Percentiles rank a stretch among this genome's conserved stretches.
phyloP scores from a whole-genome alignment of 1,140 invertebrate genomes.

The Euwallacea similis region DNA sequence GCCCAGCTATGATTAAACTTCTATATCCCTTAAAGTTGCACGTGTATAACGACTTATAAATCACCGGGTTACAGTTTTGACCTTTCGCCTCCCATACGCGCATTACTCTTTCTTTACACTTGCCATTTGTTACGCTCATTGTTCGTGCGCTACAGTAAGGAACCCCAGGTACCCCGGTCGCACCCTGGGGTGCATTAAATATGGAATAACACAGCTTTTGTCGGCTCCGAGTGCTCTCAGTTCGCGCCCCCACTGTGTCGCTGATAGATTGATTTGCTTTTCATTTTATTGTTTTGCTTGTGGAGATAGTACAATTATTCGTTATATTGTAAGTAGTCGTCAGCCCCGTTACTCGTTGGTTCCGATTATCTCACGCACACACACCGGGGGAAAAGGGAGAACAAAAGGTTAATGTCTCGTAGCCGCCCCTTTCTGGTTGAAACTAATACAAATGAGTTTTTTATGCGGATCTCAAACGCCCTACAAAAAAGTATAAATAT shows the following conservation, averaged over 20 bases:
- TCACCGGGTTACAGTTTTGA: slow-evolving; percentile 2
- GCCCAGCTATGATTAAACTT: no score
- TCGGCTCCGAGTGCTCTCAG: slow-evolving; percentile 39
- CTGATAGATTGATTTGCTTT: slow-evolving; percentile 50
- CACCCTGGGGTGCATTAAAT: slow-evolving; percentile 44
- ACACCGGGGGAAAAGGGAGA: no score
- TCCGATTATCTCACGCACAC: no score
- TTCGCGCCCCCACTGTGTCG: slow-evolving; percentile 44
- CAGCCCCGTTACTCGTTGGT: no score
- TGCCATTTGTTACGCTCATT: slow-evolving; percentile 33
- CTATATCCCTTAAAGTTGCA: no score
- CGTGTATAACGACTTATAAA: not conserved
- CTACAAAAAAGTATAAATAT: slow-evolving; percentile 20
- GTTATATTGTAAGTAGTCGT: not conserved
- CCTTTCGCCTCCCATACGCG: slow-evolving; percentile 13
- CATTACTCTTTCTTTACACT: slow-evolving; percentile 35
- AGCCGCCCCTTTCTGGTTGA: slow-evolving; percentile 12
- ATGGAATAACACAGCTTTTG: slow-evolving; percentile 49
- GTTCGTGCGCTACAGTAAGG: slow-evolving; percentile 25
- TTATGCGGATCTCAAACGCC: slow-evolving; percentile 2
- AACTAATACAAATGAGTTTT: slow-evolving; percentile 13
- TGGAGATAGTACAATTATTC: not conserved
- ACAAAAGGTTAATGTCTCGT: no score
- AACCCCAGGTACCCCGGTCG: slow-evolving; percentile 32
- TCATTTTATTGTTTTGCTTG: slow-evolving; percentile 39